Conservation (phyloP, 2,797 vertebrate species). For the Crenichthys baileyi region DNA sequence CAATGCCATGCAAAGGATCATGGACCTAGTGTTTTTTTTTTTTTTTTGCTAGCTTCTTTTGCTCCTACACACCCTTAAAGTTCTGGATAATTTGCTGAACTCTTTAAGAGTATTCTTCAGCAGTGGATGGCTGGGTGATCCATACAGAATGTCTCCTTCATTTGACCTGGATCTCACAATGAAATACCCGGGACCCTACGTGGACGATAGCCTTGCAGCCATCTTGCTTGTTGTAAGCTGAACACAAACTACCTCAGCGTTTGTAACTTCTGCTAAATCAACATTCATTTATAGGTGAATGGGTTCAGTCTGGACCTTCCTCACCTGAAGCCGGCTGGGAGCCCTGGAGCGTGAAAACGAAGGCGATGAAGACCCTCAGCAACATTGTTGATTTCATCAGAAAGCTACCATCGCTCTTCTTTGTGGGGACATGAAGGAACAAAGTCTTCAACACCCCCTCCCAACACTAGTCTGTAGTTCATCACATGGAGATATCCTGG, state of each 20-base stretch:
- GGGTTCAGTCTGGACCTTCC: background rate
- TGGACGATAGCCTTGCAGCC: background rate
- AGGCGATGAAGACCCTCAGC: slow-evolving; percentile 54
- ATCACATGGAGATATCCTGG: slow-evolving; percentile 1
- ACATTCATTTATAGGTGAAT: background rate
- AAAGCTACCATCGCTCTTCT: slow-evolving; percentile 17
- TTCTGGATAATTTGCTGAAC: background rate
- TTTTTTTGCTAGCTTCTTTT: background rate
- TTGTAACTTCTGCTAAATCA: background rate
- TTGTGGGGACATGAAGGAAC: slow-evolving; percentile 42
- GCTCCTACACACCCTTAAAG: background rate
- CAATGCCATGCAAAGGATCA: background rate
- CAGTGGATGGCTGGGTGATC: background rate
- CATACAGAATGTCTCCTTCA: background rate
- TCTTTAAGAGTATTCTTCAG: background rate
- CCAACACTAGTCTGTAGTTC: slow-evolving; percentile 30
- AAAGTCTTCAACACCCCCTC: slow-evolving; percentile 53
- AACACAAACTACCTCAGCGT: too few relatives aligned
- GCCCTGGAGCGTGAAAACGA: slow-evolving; percentile 46
- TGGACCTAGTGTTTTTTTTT: background rate
- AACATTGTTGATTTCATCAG: slow-evolving; percentile 60
- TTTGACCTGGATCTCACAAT: background rate
- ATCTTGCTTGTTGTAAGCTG: background rate
- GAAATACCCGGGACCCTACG: background rate
- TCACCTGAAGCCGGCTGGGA: slow-evolving; percentile 74